A percentile compares a stretch with the other conserved stretches of the same genome.
Evolutionary conservation across 2,888 invertebrate species (phyloP).

Genomic region (Drosophila flavopinicola): DNA sequence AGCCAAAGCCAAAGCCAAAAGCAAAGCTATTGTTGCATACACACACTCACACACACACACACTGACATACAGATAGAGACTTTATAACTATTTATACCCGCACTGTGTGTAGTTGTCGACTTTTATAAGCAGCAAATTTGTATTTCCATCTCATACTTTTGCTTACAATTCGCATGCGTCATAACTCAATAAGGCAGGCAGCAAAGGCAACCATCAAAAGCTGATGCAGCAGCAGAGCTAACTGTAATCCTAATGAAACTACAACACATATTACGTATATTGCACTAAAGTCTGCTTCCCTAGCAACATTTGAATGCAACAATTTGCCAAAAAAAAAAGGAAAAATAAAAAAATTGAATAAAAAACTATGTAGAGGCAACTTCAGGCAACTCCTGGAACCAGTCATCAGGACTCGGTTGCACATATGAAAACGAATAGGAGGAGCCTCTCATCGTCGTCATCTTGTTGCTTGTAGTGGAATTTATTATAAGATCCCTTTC

Average conservation of each 20-base stretch:
- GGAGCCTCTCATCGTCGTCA: constrained; percentile 59
- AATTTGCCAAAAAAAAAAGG: constrained; percentile 60
- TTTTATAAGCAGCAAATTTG: constrained; percentile 75
- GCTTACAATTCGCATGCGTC: constrained; percentile 73
- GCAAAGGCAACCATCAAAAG: constrained; percentile 36
- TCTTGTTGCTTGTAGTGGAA: constrained; percentile 73
- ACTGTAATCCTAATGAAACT: constrained; percentile 80
- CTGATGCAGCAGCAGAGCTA: constrained; percentile 49
- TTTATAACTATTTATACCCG: constrained; percentile 35
- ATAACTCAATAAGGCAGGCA: constrained; percentile 74
- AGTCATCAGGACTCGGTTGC: constrained; percentile 39
- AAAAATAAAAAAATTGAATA: neutral
- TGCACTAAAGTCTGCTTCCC: constrained; percentile 40
- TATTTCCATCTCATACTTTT: constrained; percentile 61
- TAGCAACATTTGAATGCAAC: constrained; percentile 74
- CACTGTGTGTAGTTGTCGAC: constrained; percentile 43
- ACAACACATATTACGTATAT: constrained; percentile 68
- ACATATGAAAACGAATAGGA: constrained; percentile 46
- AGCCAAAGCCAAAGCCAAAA: constrained; percentile 31
- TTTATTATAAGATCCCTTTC: constrained; percentile 78
- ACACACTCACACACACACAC: constrained; percentile 34
- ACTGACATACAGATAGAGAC: constrained; percentile 19
- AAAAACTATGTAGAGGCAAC: constrained; percentile 26
- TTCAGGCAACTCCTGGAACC: constrained; percentile 42
- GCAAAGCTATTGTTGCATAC: constrained; percentile 69